Base-by-base conservation (phyloP, 2,888 invertebrate species). In the Trachelus iudaicus region DNA sequence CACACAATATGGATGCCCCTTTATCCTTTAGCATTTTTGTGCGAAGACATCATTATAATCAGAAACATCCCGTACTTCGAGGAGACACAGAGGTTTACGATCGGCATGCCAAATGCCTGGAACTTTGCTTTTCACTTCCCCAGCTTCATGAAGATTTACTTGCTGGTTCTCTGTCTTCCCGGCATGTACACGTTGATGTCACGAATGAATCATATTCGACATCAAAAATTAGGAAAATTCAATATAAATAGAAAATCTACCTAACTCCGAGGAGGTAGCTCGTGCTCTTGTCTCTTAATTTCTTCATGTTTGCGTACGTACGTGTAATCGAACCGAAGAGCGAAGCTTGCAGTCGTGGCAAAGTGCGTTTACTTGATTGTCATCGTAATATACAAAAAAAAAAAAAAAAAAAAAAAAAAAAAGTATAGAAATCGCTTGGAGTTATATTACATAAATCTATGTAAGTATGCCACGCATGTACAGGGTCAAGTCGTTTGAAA, bases 1-100 rank as follows among this genome's bases (percentile, higher is more conserved):
- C 98, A 99, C 91, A 96, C 97, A 0, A 93, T 97, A 78, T 99
- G 98, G 98, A 97, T 99, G 83, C 95, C 97, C 0, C 93, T 98
- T 0, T 99, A 98, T 91, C 99, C 99, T 0, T 89, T 98, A 69
- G 98, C 98, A 11, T 95, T 98, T 84, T 88, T 97, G 1, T 96
- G 97, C 87, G 98, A 99, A 93, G 96, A 97, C 0, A 94, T 96
- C 4, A 94, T 97, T 23, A 93, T 97, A 71, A 92, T 97, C 31
- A 93, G 97, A 76, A 96, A 97, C 90, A 96, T 98, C 88, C 97
- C 98, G 0, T 97, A 96, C 90, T 97, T 98, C 87, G 97, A 98
- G 84, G 96, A 97, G 88, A 97, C 97, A 0, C 93, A 94, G 75
- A 94, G 93, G 77, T 97, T 96, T 89, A 95, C 96, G 0, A 89